These are phyloP conservation scores for Oryzias sinensis DNA, from an alignment of 2,797 vertebrate species.

Conservation along the genomic window DNA sequence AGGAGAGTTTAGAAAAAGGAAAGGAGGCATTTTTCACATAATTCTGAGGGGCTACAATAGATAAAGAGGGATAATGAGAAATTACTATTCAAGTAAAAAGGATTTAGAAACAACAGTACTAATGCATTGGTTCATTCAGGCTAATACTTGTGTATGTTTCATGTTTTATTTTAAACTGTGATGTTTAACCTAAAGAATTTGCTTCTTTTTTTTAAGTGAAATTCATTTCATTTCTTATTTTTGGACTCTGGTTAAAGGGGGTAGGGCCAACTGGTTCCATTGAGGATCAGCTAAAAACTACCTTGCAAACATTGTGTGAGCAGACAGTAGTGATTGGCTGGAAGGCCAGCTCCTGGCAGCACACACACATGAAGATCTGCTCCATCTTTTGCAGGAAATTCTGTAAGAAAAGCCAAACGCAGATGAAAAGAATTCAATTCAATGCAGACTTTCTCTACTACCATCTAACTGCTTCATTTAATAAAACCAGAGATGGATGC, in stretches of 20 bases:
- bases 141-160: too few relatives aligned
- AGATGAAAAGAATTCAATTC: background rate
- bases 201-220: too few relatives aligned
- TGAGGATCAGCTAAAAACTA: slow-evolving; percentile 39
- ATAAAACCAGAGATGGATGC: slow-evolving; percentile 1
- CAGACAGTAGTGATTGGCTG: slow-evolving; percentile 96
- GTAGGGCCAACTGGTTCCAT: background rate
- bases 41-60: too few relatives aligned
- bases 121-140: too few relatives aligned
- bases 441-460: background rate
- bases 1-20: too few relatives aligned
- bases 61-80: too few relatives aligned
- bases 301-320: slow-evolving; percentile 98
- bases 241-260: background rate
- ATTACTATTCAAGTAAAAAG: too few relatives aligned
- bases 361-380: slow-evolving; percentile 98
- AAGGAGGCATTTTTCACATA: too few relatives aligned
- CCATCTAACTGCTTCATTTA: background rate
- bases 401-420: slow-evolving; percentile 59
- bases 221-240: too few relatives aligned
- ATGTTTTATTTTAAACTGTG: too few relatives aligned
- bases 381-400: slow-evolving; percentile 97
- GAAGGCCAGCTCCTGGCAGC: slow-evolving; percentile 97
- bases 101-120: too few relatives aligned
- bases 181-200: too few relatives aligned